These are phyloP conservation scores for Perccottus glenii DNA, from an alignment of 2,113 vertebrate genomes.

Conservation along the genomic window DNA sequence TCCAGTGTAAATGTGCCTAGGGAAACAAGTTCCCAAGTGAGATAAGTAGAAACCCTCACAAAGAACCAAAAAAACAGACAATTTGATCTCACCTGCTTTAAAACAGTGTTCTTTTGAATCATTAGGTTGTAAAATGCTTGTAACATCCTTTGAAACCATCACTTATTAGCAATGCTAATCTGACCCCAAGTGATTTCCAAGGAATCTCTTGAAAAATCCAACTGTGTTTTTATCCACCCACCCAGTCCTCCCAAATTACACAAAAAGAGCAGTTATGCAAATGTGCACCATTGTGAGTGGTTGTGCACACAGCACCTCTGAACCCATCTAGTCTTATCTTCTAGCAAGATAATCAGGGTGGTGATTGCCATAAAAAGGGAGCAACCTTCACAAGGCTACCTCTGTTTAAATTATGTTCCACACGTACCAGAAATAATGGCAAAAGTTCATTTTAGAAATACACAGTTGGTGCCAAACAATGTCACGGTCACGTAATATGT, in stretches of 20 bases:
- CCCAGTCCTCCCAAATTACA: slow-evolving; percentile 36
- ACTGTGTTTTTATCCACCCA: slow-evolving; percentile 49
- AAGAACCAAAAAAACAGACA: background rate
- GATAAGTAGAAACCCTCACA: too few relatives aligned
- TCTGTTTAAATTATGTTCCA: slow-evolving; percentile 53
- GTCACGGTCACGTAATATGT: slow-evolving; percentile 50
- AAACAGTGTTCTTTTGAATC: slow-evolving; percentile 23
- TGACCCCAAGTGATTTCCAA: slow-evolving; percentile 42
- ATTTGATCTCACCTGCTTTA: slow-evolving; percentile 6
- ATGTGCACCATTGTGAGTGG: slow-evolving; percentile 38
- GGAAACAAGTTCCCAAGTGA: too few relatives aligned
- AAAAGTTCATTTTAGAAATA: slow-evolving; percentile 44
- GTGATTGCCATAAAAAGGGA: slow-evolving; percentile 51
- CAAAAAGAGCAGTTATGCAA: slow-evolving; percentile 52
- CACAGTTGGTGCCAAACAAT: slow-evolving; percentile 36
- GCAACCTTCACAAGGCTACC: slow-evolving; percentile 42
- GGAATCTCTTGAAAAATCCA: slow-evolving; percentile 44
- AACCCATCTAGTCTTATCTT: slow-evolving; percentile 55
- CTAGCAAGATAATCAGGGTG: slow-evolving; percentile 59
- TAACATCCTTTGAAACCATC: slow-evolving; percentile 24
- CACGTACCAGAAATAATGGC: slow-evolving; percentile 40
- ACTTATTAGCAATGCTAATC: slow-evolving; percentile 52
- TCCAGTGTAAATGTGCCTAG: too few relatives aligned
- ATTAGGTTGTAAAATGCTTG: slow-evolving; percentile 16
- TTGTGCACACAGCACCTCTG: slow-evolving; percentile 40